These are phyloP conservation scores for Gymnosoma rotundatum DNA, from an alignment of 2,888 invertebrate species.

Conservation along the genomic window DNA sequence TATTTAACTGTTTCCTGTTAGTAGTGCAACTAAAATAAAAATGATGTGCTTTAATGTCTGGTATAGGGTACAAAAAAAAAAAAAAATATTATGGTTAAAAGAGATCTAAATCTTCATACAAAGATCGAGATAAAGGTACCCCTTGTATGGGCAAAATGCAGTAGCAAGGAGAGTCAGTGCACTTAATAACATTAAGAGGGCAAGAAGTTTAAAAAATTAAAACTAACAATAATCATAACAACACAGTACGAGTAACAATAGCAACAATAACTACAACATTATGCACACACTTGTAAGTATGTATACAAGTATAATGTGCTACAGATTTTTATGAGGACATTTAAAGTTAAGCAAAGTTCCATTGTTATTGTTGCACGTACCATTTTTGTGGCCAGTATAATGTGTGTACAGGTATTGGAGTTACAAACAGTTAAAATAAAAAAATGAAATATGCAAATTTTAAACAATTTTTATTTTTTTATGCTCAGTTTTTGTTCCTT, in stretches of 20 bases:
- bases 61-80: neutral
- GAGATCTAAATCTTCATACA: slow-evolving; percentile 41
- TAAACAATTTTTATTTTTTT: slow-evolving; percentile 9
- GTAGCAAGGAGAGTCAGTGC: slow-evolving; percentile 68
- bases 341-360: slow-evolving; percentile 59
- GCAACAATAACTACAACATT: slow-evolving; percentile 17
- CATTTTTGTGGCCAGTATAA: slow-evolving; percentile 30
- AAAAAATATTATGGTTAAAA: neutral
- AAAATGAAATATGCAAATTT: slow-evolving; percentile 67
- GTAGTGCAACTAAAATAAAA: too few relatives aligned
- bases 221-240: slow-evolving; percentile 41
- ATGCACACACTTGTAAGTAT: slow-evolving; percentile 35
- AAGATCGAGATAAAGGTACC: slow-evolving; percentile 41
- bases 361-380: slow-evolving; percentile 61
- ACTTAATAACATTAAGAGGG: slow-evolving; percentile 64
- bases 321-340: slow-evolving; percentile 71
- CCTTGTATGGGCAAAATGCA: slow-evolving; percentile 65
- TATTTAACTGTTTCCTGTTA: too few relatives aligned
- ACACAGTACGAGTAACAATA: slow-evolving; percentile 15
- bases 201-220: slow-evolving; percentile 42
- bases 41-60: neutral
- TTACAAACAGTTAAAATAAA: slow-evolving; percentile 43
- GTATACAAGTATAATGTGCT: slow-evolving; percentile 40
- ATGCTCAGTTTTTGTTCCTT: neutral
- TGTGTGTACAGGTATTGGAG: slow-evolving; percentile 28